A percentile compares a stretch with the other conserved stretches of the same genome.
These are phyloP conservation scores for Carterocephalus palaemon DNA, from an alignment of 2,888 invertebrate species.

Conservation along the genomic window DNA sequence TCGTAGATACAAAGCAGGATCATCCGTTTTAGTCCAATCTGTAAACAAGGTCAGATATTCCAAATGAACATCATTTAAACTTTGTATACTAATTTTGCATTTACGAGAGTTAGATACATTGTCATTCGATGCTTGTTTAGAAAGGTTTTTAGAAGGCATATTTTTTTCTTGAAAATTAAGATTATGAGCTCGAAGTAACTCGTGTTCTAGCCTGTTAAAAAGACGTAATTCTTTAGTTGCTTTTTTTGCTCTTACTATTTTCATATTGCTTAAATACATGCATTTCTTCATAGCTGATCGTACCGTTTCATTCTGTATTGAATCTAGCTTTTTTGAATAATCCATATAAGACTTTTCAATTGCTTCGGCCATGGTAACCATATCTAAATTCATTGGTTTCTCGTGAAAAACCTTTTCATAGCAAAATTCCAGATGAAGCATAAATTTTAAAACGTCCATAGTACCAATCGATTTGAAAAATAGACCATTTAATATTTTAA, in stretches of 20 bases:
- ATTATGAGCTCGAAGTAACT: slow-evolving; percentile 63
- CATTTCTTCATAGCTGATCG: slow-evolving; percentile 71
- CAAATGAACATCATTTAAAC: slow-evolving; percentile 51
- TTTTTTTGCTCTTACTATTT: slow-evolving; percentile 71
- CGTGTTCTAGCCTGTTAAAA: slow-evolving; percentile 66
- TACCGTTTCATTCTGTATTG: slow-evolving; percentile 74
- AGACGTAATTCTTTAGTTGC: slow-evolving; percentile 79
- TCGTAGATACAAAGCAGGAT: slow-evolving; percentile 47
- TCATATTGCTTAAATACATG: slow-evolving; percentile 68
- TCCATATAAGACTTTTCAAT: slow-evolving; percentile 78
- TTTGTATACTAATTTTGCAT: slow-evolving; percentile 27
- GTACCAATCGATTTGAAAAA: slow-evolving; percentile 79
- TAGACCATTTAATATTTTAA: slow-evolving; percentile 73
- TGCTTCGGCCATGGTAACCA: slow-evolving; percentile 76
- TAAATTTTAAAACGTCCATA: slow-evolving; percentile 76
- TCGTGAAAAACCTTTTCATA: slow-evolving; percentile 79
- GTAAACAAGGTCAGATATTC: slow-evolving; percentile 65
- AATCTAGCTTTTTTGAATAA: slow-evolving; percentile 74
- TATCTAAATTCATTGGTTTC: slow-evolving; percentile 77
- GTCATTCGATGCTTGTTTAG: not conserved
- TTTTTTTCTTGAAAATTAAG: slow-evolving; percentile 32
- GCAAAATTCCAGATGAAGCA: slow-evolving; percentile 81
- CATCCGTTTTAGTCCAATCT: slow-evolving; percentile 59
- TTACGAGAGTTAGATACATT: slow-evolving; percentile 26
- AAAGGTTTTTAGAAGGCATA: slow-evolving; percentile 18